phyloP scores from a whole-genome alignment of 2,888 invertebrate genomes.

The Doris montereyensis region DNA sequence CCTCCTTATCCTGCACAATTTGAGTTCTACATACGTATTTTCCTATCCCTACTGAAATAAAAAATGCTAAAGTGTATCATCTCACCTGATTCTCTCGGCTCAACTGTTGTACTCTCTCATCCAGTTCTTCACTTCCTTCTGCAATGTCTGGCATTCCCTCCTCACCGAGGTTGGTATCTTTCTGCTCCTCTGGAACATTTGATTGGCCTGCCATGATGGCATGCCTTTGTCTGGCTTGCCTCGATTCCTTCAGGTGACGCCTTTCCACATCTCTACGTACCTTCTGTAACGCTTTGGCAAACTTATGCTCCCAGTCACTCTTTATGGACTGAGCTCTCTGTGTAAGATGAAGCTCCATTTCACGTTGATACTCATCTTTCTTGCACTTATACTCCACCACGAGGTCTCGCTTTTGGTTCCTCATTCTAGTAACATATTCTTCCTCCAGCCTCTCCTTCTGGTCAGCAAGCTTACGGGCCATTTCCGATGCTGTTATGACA shows the following conservation, averaged over 20 bases:
- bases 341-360: conserved; percentile 53
- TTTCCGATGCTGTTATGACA: not conserved
- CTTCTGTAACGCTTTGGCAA: conserved; percentile 63
- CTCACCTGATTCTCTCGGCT: conserved; percentile 59
- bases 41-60: too few relatives aligned
- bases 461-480: conserved; percentile 47
- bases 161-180: conserved; percentile 2
- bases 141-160: conserved; percentile 22
- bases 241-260: conserved; percentile 36
- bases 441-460: conserved; percentile 62
- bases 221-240: not conserved
- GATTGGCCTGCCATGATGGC: not conserved
- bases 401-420: conserved; percentile 54
- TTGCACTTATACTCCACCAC: conserved; percentile 49
- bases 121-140: conserved; percentile 34
- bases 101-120: conserved; percentile 50
- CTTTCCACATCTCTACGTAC: conserved; percentile 52
- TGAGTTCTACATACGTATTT: too few relatives aligned
- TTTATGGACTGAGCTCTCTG: conserved; percentile 54
- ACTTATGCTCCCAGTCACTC: conserved; percentile 59
- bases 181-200: not conserved
- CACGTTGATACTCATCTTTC: conserved; percentile 49
- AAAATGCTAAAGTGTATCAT: too few relatives aligned
- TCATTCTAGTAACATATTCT: conserved; percentile 51
- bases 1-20: too few relatives aligned